These are phyloP conservation scores for Cynopterus brachyotis DNA, from an alignment of 2,113 vertebrate species.

Conservation along the genomic window DNA sequence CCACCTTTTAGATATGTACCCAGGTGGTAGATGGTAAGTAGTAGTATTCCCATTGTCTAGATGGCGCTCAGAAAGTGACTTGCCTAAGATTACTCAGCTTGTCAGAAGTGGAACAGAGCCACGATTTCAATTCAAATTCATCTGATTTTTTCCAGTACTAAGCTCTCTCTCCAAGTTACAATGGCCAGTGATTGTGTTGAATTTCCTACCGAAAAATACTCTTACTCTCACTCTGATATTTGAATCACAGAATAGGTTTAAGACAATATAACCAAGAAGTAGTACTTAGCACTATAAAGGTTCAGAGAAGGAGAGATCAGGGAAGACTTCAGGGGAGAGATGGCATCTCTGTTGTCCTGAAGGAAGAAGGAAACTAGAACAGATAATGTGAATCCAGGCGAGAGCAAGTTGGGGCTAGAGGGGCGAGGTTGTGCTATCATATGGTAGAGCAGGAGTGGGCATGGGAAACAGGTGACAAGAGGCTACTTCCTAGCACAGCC, in stretches of 20 bases:
- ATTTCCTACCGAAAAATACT: not conserved
- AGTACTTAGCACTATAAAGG: not conserved
- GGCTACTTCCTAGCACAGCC: not conserved
- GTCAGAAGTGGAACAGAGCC: not conserved
- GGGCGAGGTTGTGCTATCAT: not conserved
- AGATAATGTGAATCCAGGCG: not conserved
- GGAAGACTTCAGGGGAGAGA: not conserved
- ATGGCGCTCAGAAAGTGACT: not conserved
- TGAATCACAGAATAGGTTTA: constrained; percentile 31
- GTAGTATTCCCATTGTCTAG: not conserved
- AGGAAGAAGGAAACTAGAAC: not conserved
- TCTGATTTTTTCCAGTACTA: not conserved
- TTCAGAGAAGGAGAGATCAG: not conserved
- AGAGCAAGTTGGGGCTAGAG: not conserved
- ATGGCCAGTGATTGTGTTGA: not conserved
- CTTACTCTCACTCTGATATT: not conserved
- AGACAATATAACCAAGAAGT: not conserved
- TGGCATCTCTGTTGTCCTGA: not conserved
- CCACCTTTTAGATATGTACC: not conserved
- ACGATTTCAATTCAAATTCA: not conserved
- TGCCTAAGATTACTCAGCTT: not conserved
- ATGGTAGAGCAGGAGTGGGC: not conserved
- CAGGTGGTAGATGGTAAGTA: not conserved
- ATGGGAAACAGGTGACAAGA: not conserved
- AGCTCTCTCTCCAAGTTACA: not conserved